Percentiles rank a stretch among this genome's conserved stretches.
These are phyloP conservation scores for Cremastinae sp. DNA, from an alignment of 2,888 invertebrate genomes.

Conservation along the genomic window DNA sequence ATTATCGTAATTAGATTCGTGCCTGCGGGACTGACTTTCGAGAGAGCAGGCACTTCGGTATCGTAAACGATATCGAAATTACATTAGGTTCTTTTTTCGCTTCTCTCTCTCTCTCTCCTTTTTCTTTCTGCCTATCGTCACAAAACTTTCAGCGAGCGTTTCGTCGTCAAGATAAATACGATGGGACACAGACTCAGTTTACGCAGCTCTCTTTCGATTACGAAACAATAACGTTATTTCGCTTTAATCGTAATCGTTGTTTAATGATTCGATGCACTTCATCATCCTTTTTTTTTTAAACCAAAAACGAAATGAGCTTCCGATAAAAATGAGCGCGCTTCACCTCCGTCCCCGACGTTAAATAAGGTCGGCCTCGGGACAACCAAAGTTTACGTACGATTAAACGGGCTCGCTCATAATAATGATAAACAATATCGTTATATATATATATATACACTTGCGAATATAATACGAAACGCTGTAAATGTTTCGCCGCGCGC, in stretches of 20 bases:
- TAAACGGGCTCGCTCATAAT: conserved; percentile 38
- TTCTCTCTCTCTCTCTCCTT: neutral
- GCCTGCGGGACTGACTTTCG: conserved; percentile 13
- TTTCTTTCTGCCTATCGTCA: neutral
- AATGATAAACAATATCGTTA: conserved; percentile 53
- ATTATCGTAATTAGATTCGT: conserved; percentile 43
- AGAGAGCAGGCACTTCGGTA: neutral
- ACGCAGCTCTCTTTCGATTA: too few species aligned
- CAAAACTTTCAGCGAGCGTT: neutral
- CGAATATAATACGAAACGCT: too few species aligned
- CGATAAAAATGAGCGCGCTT: neutral
- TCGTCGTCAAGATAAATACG: too few species aligned
- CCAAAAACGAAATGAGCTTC: neutral
- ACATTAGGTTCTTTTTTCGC: neutral
- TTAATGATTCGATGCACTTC: too few species aligned
- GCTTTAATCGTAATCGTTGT: too few species aligned
- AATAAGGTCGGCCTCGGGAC: conserved; percentile 9
- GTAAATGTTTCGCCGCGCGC: conserved; percentile 22
- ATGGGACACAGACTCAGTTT: too few species aligned
- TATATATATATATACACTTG: too few species aligned
- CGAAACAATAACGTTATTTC: too few species aligned
- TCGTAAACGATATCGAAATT: conserved; percentile 35
- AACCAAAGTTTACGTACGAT: conserved; percentile 43
- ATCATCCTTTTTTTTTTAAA: too few species aligned
- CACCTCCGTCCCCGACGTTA: neutral